Evolutionary conservation across 2,113 vertebrate species (phyloP).

Genomic region (Zosterops japonicus): DNA sequence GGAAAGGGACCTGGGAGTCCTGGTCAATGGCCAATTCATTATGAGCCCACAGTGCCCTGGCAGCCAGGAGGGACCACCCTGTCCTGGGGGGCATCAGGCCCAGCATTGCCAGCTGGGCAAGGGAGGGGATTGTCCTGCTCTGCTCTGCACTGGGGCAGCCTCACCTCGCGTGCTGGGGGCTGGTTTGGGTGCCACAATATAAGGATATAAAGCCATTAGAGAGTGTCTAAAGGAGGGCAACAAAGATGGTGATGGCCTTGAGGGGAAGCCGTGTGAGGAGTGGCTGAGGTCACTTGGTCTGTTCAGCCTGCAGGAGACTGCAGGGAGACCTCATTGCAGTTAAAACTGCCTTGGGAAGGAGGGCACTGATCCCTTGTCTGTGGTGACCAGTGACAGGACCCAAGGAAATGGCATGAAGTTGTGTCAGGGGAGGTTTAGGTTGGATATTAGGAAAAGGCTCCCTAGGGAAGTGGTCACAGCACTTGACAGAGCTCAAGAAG

Average conservation of each 20-base stretch:
- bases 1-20: not conserved
- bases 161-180: not conserved
- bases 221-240: not conserved
- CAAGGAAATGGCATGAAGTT: not conserved
- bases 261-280: rapidly evolving
- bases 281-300: not conserved
- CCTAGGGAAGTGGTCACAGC: not conserved
- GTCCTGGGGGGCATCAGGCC: not conserved
- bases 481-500: not conserved
- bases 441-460: not conserved
- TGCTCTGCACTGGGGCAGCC: not conserved
- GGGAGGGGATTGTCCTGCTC: not conserved
- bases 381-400: not conserved
- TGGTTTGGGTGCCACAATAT: too few species aligned
- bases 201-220: not conserved
- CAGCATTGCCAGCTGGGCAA: rapidly evolving
- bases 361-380: not conserved
- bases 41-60: not conserved
- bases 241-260: not conserved
- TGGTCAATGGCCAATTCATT: rapidly evolving
- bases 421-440: not conserved
- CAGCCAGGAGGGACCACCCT: not conserved
- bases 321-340: not conserved
- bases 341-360: not conserved
- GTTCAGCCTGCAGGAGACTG: not conserved